A percentile compares a stretch with the other conserved stretches of the same genome.
Evolutionary conservation across 2,113 vertebrate species (phyloP).

Genomic region (Elachura formosa): DNA sequence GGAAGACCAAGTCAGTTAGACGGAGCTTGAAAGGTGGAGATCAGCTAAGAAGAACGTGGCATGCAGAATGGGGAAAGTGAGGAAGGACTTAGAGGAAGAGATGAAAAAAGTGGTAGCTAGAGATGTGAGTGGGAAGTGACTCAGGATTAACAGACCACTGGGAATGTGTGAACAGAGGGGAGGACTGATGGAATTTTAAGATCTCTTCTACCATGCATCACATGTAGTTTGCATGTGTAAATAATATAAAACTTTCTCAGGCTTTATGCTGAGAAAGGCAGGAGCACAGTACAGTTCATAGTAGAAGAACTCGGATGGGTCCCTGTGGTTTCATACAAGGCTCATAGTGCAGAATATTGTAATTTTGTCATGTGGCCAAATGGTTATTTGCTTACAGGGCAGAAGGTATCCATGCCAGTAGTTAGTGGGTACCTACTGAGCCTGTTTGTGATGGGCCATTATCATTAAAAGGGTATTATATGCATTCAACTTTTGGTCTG

Average conservation of each 20-base stretch:
- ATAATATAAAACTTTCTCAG: background rate
- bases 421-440: background rate
- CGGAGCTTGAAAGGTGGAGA: background rate
- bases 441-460: background rate
- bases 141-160: background rate
- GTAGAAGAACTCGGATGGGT: background rate
- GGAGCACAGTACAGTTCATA: background rate
- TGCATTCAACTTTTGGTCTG: background rate
- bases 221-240: background rate
- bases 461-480: background rate
- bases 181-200: background rate
- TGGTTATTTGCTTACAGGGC: background rate
- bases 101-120: background rate
- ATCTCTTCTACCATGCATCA: background rate
- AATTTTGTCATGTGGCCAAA: background rate
- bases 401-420: background rate
- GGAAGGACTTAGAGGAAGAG: background rate
- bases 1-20: background rate
- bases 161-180: background rate
- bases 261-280: background rate
- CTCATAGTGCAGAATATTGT: background rate
- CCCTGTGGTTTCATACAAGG: background rate
- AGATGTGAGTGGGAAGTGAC: background rate
- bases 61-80: background rate
- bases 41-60: background rate